Percentiles rank a stretch among this genome's conserved stretches.
Conservation (phyloP, 2,797 vertebrate genomes). For the Amphiprion clarkii region DNA sequence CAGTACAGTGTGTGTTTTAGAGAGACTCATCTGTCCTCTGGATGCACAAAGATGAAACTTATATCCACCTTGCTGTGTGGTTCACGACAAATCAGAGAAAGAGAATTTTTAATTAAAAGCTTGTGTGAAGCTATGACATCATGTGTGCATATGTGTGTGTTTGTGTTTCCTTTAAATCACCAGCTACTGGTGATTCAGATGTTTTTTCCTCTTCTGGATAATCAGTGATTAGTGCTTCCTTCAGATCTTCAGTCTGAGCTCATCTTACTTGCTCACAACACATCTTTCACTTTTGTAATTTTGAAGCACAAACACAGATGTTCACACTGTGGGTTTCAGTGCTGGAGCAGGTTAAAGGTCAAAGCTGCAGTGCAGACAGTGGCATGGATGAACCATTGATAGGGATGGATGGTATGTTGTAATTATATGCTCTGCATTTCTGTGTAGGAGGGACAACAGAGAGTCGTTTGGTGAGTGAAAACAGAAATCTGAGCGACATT, state of each 20-base stretch:
- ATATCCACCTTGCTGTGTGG: not conserved
- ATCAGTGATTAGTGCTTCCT: conserved; percentile 13
- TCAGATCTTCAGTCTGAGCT: conserved; percentile 31
- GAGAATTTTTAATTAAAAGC: not conserved
- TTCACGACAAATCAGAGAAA: not conserved
- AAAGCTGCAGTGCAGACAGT: conserved; percentile 17
- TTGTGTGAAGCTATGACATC: not conserved
- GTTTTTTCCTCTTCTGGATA: conserved; percentile 14
- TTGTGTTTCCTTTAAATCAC: conserved; percentile 1
- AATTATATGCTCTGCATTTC: conserved; percentile 45
- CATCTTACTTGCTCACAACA: conserved; percentile 6
- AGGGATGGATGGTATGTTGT: conserved; percentile 25
- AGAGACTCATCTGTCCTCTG: not conserved
- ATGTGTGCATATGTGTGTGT: not conserved
- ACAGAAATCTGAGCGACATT: conserved; percentile 14
- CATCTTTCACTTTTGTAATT: conserved; percentile 9
- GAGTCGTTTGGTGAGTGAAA: not conserved
- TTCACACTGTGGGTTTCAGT: not conserved
- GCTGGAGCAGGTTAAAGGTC: not conserved
- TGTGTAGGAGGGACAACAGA: conserved; percentile 12
- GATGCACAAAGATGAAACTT: not conserved
- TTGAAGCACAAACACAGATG: conserved; percentile 10
- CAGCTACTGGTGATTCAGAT: conserved; percentile 1
- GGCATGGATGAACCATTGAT: conserved; percentile 6
- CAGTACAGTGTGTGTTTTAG: not conserved